Evolutionary conservation across 1,140 invertebrate genomes (phyloP).

Genomic region (Zaprionus tsacasi): DNA sequence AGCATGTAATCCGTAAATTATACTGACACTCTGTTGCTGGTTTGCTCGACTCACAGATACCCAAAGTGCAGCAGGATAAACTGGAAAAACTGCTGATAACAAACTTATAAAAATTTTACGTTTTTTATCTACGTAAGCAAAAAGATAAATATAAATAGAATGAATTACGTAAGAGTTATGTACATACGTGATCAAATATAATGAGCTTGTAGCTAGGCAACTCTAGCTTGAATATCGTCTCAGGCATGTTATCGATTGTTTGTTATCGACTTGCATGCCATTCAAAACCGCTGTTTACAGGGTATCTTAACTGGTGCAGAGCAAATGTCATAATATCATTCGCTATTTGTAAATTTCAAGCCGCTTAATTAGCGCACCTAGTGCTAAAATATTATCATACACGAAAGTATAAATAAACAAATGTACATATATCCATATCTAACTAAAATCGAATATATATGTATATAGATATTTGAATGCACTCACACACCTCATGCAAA

Average conservation of each 20-base stretch:
- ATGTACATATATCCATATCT: background rate
- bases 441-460: background rate
- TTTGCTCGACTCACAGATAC: constrained; percentile 8
- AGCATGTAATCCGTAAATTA: constrained; percentile 10
- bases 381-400: background rate
- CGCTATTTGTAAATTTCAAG: constrained; percentile 2
- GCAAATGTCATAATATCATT: constrained; percentile 16
- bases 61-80: background rate
- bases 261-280: no score
- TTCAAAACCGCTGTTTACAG: background rate
- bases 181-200: no score
- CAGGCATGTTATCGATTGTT: no score
- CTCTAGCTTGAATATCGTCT: no score
- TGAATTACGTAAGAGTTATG: no score
- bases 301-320: constrained; percentile 7
- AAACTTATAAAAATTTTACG: background rate
- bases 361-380: constrained; percentile 14
- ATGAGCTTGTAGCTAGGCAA: no score
- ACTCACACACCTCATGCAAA: background rate
- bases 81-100: background rate
- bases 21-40: background rate
- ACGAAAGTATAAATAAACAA: background rate
- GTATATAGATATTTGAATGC: constrained; percentile 5
- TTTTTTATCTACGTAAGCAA: background rate
- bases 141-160: background rate